Base-by-base conservation (phyloP, 1,140 invertebrate genomes). In the Drosophila mayri region DNA sequence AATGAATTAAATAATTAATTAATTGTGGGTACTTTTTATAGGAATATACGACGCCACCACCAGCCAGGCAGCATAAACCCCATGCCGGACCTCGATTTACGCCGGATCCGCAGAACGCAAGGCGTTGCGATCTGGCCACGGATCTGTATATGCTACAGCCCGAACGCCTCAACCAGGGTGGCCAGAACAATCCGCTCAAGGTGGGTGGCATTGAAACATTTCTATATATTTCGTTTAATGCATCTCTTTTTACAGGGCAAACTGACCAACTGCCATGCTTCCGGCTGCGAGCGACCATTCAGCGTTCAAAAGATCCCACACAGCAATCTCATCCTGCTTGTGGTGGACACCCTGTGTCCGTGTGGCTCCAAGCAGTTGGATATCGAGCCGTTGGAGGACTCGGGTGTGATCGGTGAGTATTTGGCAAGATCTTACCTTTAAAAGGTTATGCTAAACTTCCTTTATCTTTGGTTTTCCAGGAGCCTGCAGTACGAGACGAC, bases 291-390 rank as follows among this genome's bases (percentile, higher is more conserved):
- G 93, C 96, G 97, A 76, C 97, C 97, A 14, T 98, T 98, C 93
- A 98, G 97, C 93, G 97, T 98, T 12, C 97, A 98, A 88, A 97
- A 97, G 93, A 97, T 98, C 79, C 97, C 96, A 41, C 96, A 97
- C 88, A 98, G 97, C 79, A 98, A 98, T 94, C 93, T 98, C 49
- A 97, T 98, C 57, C 93, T 98, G 59, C 93, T 98, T 28, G 97
- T 98, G 43, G 97, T 98, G 52, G 97, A 98, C 91, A 98, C 97
- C 0, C 92, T 97, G 61, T 98, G 97, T 93, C 97, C 97, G 37
- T 98, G 97, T 93, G 96, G 96, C 32, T 96, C 95, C 76, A 97
- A 97, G 92, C 95, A 96, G 84, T 93, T 97, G 44, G 97, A 96
- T 90, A 97, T 97, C 76, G 95, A 95, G 38, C 95, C 97, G 3